These are phyloP conservation scores for Zosterops borbonicus DNA, from an alignment of 2,113 vertebrate genomes.

Conservation along the genomic window DNA sequence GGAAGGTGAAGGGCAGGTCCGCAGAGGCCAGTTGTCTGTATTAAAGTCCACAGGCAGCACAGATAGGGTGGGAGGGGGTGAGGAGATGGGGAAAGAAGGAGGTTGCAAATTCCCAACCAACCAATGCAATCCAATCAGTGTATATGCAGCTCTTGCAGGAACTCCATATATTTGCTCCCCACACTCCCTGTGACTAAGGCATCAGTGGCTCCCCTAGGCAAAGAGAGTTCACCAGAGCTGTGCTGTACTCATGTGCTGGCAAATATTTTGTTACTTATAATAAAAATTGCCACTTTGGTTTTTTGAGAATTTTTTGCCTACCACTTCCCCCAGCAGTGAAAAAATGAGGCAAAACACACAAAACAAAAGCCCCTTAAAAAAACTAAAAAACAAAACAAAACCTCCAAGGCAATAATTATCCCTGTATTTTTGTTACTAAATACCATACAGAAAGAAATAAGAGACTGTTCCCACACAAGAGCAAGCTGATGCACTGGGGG, in stretches of 20 bases:
- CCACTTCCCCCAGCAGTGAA: background rate
- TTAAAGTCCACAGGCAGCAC: background rate
- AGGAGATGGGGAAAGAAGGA: background rate
- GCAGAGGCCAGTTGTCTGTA: slow-evolving; percentile 41
- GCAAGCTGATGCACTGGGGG: background rate
- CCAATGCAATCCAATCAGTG: background rate
- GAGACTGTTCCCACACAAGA: background rate
- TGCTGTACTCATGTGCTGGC: background rate
- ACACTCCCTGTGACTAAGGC: background rate
- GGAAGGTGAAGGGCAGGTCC: slow-evolving; percentile 7
- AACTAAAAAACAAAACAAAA: too few relatives aligned
- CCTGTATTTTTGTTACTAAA: background rate
- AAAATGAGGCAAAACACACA: background rate
- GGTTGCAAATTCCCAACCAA: background rate
- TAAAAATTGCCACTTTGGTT: background rate
- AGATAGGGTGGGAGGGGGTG: background rate
- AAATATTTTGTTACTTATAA: background rate
- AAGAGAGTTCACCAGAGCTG: background rate
- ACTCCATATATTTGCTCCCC: background rate
- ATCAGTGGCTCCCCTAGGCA: background rate
- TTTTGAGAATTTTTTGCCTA: background rate
- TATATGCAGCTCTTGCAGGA: background rate
- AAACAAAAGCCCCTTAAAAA: background rate
- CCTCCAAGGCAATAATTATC: background rate
- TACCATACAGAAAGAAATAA: background rate